These are phyloP conservation scores for Ochlodes sylvanus DNA, from an alignment of 2,888 invertebrate genomes.

Conservation along the genomic window DNA sequence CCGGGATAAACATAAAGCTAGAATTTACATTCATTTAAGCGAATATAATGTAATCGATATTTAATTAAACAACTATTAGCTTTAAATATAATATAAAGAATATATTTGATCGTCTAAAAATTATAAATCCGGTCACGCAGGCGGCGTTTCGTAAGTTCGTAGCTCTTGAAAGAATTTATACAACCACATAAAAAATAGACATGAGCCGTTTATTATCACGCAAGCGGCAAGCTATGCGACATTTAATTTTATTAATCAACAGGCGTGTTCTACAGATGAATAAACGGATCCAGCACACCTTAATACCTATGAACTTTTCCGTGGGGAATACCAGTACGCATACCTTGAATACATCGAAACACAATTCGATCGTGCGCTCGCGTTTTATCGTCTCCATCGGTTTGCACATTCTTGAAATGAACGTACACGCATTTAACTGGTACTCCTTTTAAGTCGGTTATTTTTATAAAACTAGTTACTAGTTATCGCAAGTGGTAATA, in stretches of 20 bases:
- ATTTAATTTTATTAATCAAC: conserved; percentile 2
- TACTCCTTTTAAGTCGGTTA: no score
- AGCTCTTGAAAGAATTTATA: conserved; percentile 9
- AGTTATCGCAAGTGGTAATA: no score
- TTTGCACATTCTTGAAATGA: conserved; percentile 10
- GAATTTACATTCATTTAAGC: no score
- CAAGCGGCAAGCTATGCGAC: conserved; percentile 5
- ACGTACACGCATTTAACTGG: conserved; percentile 3
- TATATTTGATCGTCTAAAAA: conserved; percentile 17
- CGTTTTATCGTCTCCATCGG: conserved; percentile 3
- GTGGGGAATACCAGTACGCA: conserved; percentile 7
- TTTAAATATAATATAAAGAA: neutral
- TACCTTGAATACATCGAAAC: conserved; percentile 11
- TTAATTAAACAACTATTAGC: neutral
- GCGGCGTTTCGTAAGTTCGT: conserved; percentile 10
- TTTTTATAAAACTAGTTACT: no score
- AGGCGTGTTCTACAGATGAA: neutral
- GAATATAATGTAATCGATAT: no score
- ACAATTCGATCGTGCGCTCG: conserved; percentile 4
- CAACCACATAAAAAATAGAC: conserved; percentile 7
- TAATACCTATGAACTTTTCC: conserved; percentile 7
- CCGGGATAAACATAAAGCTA: no score
- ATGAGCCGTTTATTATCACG: neutral
- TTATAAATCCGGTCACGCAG: conserved; percentile 23
- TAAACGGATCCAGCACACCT: conserved; percentile 25